Evolutionary conservation across 2,888 invertebrate genomes (phyloP).

Genomic region (Parascotia fuliginaria): DNA sequence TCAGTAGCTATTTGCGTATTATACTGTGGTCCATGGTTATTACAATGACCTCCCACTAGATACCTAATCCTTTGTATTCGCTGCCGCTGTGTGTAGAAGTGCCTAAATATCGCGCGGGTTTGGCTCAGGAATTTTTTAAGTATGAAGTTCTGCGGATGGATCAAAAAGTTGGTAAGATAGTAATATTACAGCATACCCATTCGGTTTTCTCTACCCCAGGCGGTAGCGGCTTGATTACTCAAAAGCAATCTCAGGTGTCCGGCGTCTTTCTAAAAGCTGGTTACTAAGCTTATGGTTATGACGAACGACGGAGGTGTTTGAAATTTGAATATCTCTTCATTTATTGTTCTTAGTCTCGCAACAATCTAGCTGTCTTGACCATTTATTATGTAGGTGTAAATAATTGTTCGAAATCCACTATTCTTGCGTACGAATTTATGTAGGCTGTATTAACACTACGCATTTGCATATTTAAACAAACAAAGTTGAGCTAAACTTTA

Average conservation of each 20-base stretch:
- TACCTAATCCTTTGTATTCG: no score
- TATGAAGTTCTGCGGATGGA: no score
- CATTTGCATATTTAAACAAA: conserved; percentile 32
- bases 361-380: conserved; percentile 31
- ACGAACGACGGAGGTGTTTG: conserved; percentile 2
- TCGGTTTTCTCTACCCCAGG: no score
- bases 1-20: no score
- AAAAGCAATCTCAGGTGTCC: background rate
- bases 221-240: no score
- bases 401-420: conserved; percentile 24
- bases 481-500: conserved; percentile 4
- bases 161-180: no score
- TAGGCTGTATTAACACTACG: conserved; percentile 22
- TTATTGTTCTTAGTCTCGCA: conserved; percentile 12
- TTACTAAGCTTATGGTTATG: conserved; percentile 14
- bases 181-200: no score
- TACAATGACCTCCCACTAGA: no score
- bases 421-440: conserved; percentile 22
- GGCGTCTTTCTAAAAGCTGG: background rate
- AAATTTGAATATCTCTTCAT: background rate
- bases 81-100: no score
- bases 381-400: conserved; percentile 23
- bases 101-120: no score
- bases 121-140: no score
- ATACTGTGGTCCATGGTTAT: no score